Evolutionary conservation across 2,113 vertebrate species (phyloP), one percentile per base, ranked within the genome.

Genomic region (Hippocampus abdominalis): DNA sequence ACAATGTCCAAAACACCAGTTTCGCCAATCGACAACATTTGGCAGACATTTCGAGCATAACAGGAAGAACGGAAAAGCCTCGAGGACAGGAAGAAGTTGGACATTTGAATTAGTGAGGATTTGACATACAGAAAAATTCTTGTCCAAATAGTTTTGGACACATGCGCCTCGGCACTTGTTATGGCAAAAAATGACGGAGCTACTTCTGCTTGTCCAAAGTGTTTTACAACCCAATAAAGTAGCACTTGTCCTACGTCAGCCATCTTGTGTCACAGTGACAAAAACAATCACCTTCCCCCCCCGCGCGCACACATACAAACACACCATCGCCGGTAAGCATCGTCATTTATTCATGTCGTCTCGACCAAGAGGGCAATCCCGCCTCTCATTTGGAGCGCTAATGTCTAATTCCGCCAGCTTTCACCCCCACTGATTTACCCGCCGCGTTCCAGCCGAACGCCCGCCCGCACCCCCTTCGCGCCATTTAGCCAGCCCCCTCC

Each of bases 351-450:
- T 91, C 91, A 90, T 91, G 92, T 91, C 86, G 85, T 91, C 84
- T 87, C 70, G 54, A 91, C 90, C 83, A 93, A 91, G 90, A 94
- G 85, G 83, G 79, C 96, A 94, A 97, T 98, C 94, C 95, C 90
- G 15, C 69, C 95, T 95, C 95, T 97, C 95, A 98, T 99, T 99
- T 98, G 94, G 93, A 91, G 95, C 93, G 94, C 96, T 99, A 98
- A 99, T 99, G 96, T 96, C 93, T 97, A 98, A 99, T 99, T 95
- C 95, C 93, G 91, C 92, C 93, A 94, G 94, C 94, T 94, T 95
- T 97, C 95, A 95, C 94, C 94, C 62, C 66, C 84, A 90, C 94
- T 98, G 96, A 98, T 98, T 98, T 96, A 96, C 93, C 94, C 93
- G 91, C 94, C 81, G 71, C 70, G 76, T 60, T 60, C 39, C 36